Base-by-base conservation (phyloP, 2,888 invertebrate species). In the Carabus problematicus region DNA sequence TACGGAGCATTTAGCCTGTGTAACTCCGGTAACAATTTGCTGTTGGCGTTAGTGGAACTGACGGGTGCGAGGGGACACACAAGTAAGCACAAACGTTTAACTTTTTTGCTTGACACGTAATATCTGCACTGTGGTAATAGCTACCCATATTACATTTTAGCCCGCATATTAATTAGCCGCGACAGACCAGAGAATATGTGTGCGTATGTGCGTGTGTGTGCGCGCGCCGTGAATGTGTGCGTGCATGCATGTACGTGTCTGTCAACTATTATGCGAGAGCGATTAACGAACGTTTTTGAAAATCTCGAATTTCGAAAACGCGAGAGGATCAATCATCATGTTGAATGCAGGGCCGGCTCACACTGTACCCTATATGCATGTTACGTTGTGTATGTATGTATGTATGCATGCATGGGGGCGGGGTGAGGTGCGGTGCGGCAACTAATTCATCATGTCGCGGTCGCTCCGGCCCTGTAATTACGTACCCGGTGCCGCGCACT, bases 371-470 rank as follows among this genome's bases (percentile, higher is more conserved):
- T 29, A 29, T 29, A 29, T 29, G 29, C 6, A n/a, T n/a, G 45
- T n/a, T 45, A n/a, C 7, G 45, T 45, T 45, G 45, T 14, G 3
- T n/a, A 9, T 9, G 43, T 42, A 42, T 42, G 6, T 52, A 9
- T 52, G 8, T 7, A 12, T 16, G 52, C 14, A 14, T 52, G 59
- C 8, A 29, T 12, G 55, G 62, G 56, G 62, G n/a, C 41, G 60
- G 61, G 60, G 52, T 19, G n/a, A 49, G 56, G 54, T 14, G 61
- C 45, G 47, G 61, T 29, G 29, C 14, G 29, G 59, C 41, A 41
- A 77, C 79, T 80, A 81, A 81, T 81, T 81, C 79, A 81, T 81
- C 81, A 80, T 79, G 79, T 80, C 78, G 77, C 74, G 75, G 78
- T 76, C 76, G 77, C 76, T 41, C 75, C 75, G 75, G 79, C 79